A percentile compares a stretch with the other conserved stretches of the same genome.
These are phyloP conservation scores for Cichladusa arquata DNA, from an alignment of 2,113 vertebrate genomes.

Conservation along the genomic window DNA sequence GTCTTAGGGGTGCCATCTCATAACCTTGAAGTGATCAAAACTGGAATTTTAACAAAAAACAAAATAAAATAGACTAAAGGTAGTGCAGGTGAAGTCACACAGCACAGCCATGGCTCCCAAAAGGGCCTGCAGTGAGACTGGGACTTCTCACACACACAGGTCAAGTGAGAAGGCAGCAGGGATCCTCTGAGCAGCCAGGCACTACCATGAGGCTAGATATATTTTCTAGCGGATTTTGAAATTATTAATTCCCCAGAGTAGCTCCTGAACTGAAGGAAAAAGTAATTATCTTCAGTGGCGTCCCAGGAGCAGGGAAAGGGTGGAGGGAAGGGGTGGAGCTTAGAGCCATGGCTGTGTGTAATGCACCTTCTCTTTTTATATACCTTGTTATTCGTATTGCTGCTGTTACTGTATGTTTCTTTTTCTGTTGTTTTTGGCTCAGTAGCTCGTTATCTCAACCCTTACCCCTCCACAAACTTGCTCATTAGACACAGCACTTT, in stretches of 20 bases:
- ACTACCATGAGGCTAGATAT: background rate
- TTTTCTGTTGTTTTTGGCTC: background rate
- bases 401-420: background rate
- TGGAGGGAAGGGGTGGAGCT: background rate
- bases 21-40: background rate
- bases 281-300: background rate
- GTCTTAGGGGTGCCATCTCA: background rate
- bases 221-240: background rate
- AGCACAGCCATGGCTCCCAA: background rate
- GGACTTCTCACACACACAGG: background rate
- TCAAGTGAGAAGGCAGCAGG: background rate
- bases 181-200: background rate
- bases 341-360: background rate
- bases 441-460: too few relatives aligned
- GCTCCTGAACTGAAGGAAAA: background rate
- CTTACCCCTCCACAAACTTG: background rate
- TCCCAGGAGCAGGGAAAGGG: background rate
- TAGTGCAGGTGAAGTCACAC: background rate
- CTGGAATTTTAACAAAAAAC: background rate
- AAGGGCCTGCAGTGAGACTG: background rate
- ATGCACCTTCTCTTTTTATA: background rate
- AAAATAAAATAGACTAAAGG: background rate
- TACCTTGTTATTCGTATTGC: background rate
- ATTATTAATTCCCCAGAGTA: background rate
- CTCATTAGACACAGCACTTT: background rate